Base-by-base conservation (phyloP, 2,888 invertebrate genomes). In the Seira ritae region DNA sequence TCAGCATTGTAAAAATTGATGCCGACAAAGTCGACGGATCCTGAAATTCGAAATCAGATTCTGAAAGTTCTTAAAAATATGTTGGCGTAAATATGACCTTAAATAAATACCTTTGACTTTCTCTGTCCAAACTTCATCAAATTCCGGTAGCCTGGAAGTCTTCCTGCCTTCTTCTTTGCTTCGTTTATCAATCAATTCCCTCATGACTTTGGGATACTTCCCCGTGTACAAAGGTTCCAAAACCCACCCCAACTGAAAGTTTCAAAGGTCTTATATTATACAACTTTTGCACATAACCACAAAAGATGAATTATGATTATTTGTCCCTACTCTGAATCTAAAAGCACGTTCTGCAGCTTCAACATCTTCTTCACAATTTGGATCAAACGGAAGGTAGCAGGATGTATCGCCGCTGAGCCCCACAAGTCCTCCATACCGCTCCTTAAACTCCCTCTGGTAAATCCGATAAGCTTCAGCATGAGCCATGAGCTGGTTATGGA, bases 401-500 rank as follows among this genome's bases (percentile, higher is more conserved):
- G 85, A 85, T 23, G 88, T 85, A 55, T 89, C 88, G 15, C 89
- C 60, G 6, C 89, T 88, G 6, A 89, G 89, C 6, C 89, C 89
- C 23, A 89, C 84, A 37, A 84, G 71, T 4, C 89, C 89, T 15
- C 84, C 66, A 82, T 90, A 89, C 1, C 31, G 22, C 12, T 37
- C 24, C 62, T 88, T 92, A 88, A 92, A 95, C 87, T 93, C 91
- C 60, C 91, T 90, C 76, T 94, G 91, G 89, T 95, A 95, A 55
- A 94, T 89, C 70, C 92, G 92, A 89, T 94, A 95, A 0, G 92
- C 93, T 75, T 91, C 92, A 0, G 94, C 94, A 90, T 95, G 95
- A 0, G 94, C 93, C 80, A 93, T 90, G 20, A 95, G 90, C 76
- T 93, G 90, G 89, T 94, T 93, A 89, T 94, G 94, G 0, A 91